Percentiles rank a stretch among this genome's conserved stretches.
These are phyloP conservation scores for Hippocampus abdominalis DNA, from an alignment of 2,113 vertebrate genomes.

Conservation along the genomic window DNA sequence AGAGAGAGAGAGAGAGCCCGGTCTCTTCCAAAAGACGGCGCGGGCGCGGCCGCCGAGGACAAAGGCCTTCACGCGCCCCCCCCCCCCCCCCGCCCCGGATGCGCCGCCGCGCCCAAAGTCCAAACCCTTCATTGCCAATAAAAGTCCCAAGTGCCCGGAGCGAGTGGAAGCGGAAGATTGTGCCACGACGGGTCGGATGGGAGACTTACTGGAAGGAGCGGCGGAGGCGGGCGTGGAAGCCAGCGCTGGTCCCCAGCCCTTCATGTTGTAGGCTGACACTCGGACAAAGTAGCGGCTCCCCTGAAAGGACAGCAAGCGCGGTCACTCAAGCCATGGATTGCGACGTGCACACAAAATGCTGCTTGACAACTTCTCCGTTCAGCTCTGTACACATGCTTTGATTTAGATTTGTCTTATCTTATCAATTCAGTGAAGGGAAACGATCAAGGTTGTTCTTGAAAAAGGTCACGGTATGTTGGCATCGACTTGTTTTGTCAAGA, in stretches of 20 bases:
- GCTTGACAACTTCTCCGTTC: too few relatives aligned
- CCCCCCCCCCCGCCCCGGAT: not conserved
- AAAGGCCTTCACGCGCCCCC: conserved; percentile 47
- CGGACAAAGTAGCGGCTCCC: conserved; percentile 79
- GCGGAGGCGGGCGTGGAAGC: conserved; percentile 76
- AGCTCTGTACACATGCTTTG: too few relatives aligned
- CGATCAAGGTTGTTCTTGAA: too few relatives aligned
- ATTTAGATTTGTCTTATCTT: too few relatives aligned
- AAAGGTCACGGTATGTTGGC: too few relatives aligned
- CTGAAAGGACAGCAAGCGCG: conserved; percentile 65
- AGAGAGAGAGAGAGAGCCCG: conserved; percentile 65
- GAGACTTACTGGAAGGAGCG: conserved; percentile 83
- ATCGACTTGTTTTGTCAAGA: too few relatives aligned
- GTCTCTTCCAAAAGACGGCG: conserved; percentile 50
- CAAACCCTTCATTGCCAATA: conserved; percentile 19
- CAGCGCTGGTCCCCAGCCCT: conserved; percentile 82
- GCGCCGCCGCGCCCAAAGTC: conserved; percentile 39
- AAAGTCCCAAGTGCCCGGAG: too few relatives aligned
- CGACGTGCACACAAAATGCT: too few relatives aligned
- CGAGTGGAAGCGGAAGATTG: too few relatives aligned
- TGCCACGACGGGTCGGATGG: not conserved
- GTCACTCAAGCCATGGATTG: too few relatives aligned
- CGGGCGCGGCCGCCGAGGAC: conserved; percentile 38
- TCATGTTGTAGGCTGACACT: conserved; percentile 90
- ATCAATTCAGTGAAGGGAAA: too few relatives aligned